These are phyloP conservation scores for Bombycilla garrulus DNA, from an alignment of 2,113 vertebrate species.

Conservation along the genomic window DNA sequence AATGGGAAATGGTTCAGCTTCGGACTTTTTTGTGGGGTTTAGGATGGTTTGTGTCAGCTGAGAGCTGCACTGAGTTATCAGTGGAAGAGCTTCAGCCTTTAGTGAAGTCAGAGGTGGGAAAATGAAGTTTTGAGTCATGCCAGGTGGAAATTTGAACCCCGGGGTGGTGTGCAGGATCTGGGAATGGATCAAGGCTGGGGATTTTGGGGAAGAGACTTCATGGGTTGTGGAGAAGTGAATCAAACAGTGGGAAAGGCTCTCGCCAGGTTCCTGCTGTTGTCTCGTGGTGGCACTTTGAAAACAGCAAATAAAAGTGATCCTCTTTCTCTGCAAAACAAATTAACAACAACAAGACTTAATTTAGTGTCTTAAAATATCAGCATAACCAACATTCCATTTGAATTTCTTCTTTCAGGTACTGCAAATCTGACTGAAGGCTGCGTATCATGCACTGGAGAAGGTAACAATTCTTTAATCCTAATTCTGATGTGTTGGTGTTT, in stretches of 20 bases:
- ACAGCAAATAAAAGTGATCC: neutral
- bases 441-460: neutral
- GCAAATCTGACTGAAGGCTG: slow-evolving; percentile 16
- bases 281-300: neutral
- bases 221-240: neutral
- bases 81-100: neutral
- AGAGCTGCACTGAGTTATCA: neutral
- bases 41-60: neutral
- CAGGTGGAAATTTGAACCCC: neutral
- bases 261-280: neutral
- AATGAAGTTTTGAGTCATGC: neutral
- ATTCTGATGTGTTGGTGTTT: neutral
- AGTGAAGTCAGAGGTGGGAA: neutral
- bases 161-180: neutral
- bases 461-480: neutral
- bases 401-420: slow-evolving; percentile 24
- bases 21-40: neutral
- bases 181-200: neutral
- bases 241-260: neutral
- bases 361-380: neutral
- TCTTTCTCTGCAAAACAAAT: neutral
- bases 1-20: neutral
- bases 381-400: neutral
- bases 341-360: neutral
- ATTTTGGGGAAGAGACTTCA: neutral